Conservation (phyloP, 2,888 invertebrate genomes). For the Smittia aterrima region DNA sequence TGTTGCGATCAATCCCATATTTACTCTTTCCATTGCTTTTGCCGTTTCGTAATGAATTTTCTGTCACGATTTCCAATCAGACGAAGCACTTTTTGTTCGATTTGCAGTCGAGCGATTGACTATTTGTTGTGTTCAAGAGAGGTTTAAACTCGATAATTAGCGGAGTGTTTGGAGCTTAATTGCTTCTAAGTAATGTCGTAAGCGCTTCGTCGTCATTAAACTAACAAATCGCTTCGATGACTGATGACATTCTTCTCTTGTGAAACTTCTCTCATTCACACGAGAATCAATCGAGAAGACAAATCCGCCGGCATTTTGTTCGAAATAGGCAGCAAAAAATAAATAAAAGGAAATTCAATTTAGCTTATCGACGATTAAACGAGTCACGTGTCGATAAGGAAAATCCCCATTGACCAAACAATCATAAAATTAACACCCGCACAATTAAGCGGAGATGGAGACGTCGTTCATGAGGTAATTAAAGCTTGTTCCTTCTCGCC, state of each 20-base stretch:
- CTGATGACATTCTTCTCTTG: not conserved
- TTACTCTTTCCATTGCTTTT: not conserved
- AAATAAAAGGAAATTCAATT: not conserved
- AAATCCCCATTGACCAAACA: constrained; percentile 25
- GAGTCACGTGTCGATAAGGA: constrained; percentile 6
- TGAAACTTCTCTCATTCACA: not conserved
- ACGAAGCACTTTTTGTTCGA: not conserved
- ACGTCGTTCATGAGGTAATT: not conserved
- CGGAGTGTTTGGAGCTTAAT: constrained; percentile 2
- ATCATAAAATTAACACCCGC: constrained; percentile 25
- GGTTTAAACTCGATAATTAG: constrained; percentile 6
- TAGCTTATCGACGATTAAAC: not conserved
- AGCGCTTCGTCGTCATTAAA: not conserved
- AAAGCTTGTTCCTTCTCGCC: not conserved
- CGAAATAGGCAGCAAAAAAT: not conserved
- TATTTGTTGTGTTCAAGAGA: not conserved
- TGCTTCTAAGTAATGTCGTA: not conserved
- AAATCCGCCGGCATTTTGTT: constrained; percentile 11
- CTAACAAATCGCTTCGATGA: not conserved
- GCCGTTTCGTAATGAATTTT: not conserved
- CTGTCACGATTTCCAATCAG: constrained; percentile 8
- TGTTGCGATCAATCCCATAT: not conserved
- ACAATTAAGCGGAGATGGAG: not conserved
- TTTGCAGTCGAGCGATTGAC: not conserved
- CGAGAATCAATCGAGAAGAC: not conserved